phyloP scores from a whole-genome alignment of 1,140 invertebrate genomes.

The Temnothorax longispinosus region DNA sequence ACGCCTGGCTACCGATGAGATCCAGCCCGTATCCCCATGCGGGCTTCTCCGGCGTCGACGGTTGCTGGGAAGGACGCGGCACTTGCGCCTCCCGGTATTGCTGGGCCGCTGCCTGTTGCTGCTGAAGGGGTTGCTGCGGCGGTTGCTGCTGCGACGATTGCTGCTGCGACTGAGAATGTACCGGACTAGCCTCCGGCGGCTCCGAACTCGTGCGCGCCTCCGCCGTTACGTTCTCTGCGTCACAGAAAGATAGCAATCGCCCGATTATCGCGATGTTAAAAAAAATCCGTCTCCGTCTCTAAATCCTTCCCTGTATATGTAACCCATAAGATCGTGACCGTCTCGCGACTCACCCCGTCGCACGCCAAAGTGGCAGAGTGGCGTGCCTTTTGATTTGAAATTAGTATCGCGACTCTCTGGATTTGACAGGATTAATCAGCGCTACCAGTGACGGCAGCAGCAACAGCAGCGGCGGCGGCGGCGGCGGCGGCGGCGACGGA shows the following conservation, averaged over 20 bases:
- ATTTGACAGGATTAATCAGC: slow-evolving; percentile 86
- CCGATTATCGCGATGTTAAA: slow-evolving; percentile 37
- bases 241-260: slow-evolving; percentile 8
- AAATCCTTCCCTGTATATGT: not conserved
- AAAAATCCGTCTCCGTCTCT: not conserved
- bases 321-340: not conserved
- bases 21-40: slow-evolving; percentile 91
- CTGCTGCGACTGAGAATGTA: slow-evolving; percentile 84
- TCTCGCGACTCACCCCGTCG: slow-evolving; percentile 7
- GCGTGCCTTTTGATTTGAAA: slow-evolving; percentile 83
- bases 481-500: not conserved
- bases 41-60: slow-evolving; percentile 85
- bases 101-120: slow-evolving; percentile 77
- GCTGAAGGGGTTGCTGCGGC: slow-evolving; percentile 78
- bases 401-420: slow-evolving; percentile 86
- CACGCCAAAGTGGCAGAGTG: slow-evolving; percentile 7
- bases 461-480: not conserved
- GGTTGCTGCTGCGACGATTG: slow-evolving; percentile 84
- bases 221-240: slow-evolving; percentile 81
- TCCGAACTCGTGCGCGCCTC: slow-evolving; percentile 83
- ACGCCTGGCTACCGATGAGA: slow-evolving; percentile 91
- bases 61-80: slow-evolving; percentile 83
- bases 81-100: slow-evolving; percentile 82
- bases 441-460: slow-evolving; percentile 47
- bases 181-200: slow-evolving; percentile 84